Conservation (phyloP, 2,113 vertebrate species). For the Dendropsophus ebraccatus region DNA sequence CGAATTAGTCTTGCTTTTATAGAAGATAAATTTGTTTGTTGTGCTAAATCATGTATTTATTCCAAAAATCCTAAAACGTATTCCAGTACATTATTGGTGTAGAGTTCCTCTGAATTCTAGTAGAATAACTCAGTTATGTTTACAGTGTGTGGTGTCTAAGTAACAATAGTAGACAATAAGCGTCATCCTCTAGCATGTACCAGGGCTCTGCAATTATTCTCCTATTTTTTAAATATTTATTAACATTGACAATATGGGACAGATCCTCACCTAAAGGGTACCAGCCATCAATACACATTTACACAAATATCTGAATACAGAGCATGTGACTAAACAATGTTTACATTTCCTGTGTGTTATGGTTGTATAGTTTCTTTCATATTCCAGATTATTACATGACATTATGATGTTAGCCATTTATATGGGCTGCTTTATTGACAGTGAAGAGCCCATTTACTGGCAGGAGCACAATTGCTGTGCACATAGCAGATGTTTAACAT, state of each 20-base stretch:
- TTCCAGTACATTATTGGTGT: not conserved
- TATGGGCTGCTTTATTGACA: not conserved
- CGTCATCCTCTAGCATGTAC: not conserved
- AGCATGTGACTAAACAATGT: constrained; percentile 7
- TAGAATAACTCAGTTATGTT: not conserved
- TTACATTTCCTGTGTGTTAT: not conserved
- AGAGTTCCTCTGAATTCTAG: not conserved
- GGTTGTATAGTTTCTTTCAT: not conserved
- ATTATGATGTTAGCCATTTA: not conserved
- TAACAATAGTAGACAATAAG: not conserved
- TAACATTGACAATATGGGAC: not conserved
- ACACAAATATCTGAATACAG: not conserved
- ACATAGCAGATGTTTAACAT: not conserved
- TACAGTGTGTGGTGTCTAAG: not conserved
- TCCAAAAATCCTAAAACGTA: not conserved
- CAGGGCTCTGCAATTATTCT: not conserved
- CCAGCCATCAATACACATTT: not conserved
- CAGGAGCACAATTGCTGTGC: not conserved
- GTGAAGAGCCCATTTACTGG: not conserved
- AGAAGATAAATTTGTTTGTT: not conserved
- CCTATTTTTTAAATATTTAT: not conserved
- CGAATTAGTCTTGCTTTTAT: not conserved
- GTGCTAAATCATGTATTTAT: constrained; percentile 34
- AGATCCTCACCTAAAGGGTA: not conserved
- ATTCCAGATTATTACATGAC: not conserved